phyloP scores from a whole-genome alignment of 30 jellyfish, hydroid and myxozoan species.

The Nemopilema nomurai region DNA sequence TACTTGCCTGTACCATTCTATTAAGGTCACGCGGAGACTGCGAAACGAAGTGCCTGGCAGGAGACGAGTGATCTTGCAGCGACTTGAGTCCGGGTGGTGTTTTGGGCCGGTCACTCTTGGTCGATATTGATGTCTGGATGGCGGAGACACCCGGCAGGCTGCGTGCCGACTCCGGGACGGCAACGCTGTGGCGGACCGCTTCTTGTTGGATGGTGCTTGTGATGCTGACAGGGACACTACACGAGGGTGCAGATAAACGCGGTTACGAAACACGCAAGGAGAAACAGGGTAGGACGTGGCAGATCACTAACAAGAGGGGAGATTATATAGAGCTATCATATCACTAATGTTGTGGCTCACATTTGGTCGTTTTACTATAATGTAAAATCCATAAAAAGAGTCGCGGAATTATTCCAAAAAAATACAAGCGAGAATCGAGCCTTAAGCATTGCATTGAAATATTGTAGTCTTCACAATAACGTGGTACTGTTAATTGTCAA shows the following conservation, averaged over 20 bases:
- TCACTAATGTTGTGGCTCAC: no score
- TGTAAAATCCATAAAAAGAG: no score
- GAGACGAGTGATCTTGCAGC: conserved; percentile 70
- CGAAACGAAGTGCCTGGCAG: conserved; percentile 51
- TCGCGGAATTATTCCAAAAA: no score
- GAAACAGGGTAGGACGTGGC: neutral
- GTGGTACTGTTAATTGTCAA: no score
- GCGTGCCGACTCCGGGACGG: conserved; percentile 48
- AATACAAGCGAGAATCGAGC: no score
- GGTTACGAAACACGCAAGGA: neutral
- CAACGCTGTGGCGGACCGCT: conserved; percentile 74
- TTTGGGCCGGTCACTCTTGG: conserved; percentile 81
- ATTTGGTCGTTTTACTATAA: no score
- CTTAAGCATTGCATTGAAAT: no score
- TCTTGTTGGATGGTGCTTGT: conserved; percentile 67
- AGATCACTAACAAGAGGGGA: no score
- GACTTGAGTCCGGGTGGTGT: conserved; percentile 97
- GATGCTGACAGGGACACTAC: conserved; percentile 26
- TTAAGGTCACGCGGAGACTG: conserved; percentile 66
- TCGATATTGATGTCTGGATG: conserved; percentile 25
- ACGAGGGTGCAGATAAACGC: neutral
- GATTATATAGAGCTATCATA: no score
- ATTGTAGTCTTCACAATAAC: no score
- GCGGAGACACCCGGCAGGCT: conserved; percentile 48
- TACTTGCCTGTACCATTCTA: conserved; percentile 59